Base-by-base conservation (phyloP, 2,888 invertebrate species). In the Drosophila setosimentum region DNA sequence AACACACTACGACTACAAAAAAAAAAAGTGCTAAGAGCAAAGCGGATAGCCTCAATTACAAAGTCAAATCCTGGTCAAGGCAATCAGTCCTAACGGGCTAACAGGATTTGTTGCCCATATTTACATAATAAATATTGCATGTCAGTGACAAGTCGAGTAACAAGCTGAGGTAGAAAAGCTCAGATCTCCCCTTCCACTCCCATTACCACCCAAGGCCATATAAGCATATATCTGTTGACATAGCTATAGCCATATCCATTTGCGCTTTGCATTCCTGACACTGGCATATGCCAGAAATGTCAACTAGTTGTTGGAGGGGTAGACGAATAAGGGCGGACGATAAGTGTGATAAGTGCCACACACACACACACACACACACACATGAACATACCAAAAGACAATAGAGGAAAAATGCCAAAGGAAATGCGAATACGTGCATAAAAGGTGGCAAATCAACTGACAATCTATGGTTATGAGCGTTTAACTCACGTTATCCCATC, bases 101-200 rank as follows among this genome's bases (percentile, higher is more conserved):
- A 73, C 78, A 62, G 89, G 76, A 82, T 82, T 82, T 79, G 72
- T 73, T 79, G 74, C 81, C 76, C 81, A 84, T 89, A 87, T 87
- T 87, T 87, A 77, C 87, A 87, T 87, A 87, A 88, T 87, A 88
- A 87, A 87, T 82, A 76, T 78, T 79, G 74, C 82, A 82, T 87
- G 80, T 77, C 79, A 75, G 75, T 71, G 74, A 78, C 62, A 76
- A 67, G 45, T 16, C 35, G 27, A 67, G 69, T 55, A 60, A 57
- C 71, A 61, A 65, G 45, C 48, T 33, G 16, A 55, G 54, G 65
- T 49, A 40, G n/a, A 48, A 49, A 18, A 13, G 27, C 33, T 48
- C 66, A 16, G 11, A 30, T 1, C 21, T 21, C 33, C 53, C 74
- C 61, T 24, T 27, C 33, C 49, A 30, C 27, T 21, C 10, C 42